Conservation (phyloP, 2,888 invertebrate species). For the Pseudoips prasinana region DNA sequence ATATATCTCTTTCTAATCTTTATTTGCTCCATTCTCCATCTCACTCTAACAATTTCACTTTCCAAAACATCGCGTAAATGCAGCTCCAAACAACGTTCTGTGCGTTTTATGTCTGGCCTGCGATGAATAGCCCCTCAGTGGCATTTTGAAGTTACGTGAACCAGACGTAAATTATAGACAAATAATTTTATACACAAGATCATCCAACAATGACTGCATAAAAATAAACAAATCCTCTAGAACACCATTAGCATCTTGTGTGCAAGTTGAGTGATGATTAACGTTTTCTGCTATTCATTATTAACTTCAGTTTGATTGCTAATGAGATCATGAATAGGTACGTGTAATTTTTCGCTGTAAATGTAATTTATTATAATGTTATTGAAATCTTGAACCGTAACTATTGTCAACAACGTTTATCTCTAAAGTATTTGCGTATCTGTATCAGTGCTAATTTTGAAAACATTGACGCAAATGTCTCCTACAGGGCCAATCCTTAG, state of each 20-base stretch:
- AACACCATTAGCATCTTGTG: neutral
- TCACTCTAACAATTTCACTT: conserved; percentile 58
- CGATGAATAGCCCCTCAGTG: conserved; percentile 35
- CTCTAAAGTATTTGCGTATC: conserved; percentile 35
- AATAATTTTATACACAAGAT: too few species aligned
- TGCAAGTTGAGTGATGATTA: too few species aligned
- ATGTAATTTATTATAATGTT: conserved; percentile 53
- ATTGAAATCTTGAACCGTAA: conserved; percentile 57
- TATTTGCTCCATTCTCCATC: conserved; percentile 25
- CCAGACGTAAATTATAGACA: conserved; percentile 6
- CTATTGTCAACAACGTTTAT: conserved; percentile 51
- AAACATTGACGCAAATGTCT: conserved; percentile 64
- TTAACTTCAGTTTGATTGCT: neutral
- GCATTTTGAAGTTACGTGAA: conserved; percentile 24
- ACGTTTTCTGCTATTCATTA: too few species aligned
- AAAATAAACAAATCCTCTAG: conserved; percentile 4
- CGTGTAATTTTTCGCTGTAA: conserved; percentile 41
- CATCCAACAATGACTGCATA: neutral
- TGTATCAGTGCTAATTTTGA: conserved; percentile 43
- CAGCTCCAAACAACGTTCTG: conserved; percentile 55
- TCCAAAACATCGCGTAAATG: conserved; percentile 60
- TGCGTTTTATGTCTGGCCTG: conserved; percentile 46
- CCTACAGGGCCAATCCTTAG: conserved; percentile 47
- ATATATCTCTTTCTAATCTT: conserved; percentile 50
- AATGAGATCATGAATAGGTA: conserved; percentile 10